Base-by-base conservation (phyloP, 2,797 vertebrate species). In the Muraenolepis orangiensis region DNA sequence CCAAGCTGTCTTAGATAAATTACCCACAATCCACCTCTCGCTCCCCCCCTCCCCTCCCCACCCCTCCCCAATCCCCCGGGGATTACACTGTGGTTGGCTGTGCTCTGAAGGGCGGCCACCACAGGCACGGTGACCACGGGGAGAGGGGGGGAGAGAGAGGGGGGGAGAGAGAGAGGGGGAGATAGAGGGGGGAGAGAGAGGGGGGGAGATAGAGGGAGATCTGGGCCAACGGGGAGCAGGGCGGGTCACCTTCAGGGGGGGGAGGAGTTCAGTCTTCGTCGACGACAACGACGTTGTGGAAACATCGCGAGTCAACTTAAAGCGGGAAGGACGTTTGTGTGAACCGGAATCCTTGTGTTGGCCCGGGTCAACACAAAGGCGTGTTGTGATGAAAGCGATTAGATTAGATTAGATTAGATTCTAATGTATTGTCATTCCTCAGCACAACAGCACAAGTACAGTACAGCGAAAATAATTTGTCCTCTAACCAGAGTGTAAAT, bases 1-100 rank as follows among this genome's bases (percentile, higher is more conserved):
- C n/a, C 34, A 1, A 30, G 75, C 77, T 78, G 79, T 74, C 71
- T 73, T 74, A 78, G 66, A 83, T 82, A 66, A 78, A 81, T 71
- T 77, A 80, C 78, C 81, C 83, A 77, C 81, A 80, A 79, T 73
- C 80, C 80, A 28, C 77, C 42, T 32, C 73, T 34, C 28, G 11
- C 26, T 28, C 66, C 74, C 66, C 61, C 76, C 31, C 13, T 18
- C 5, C 18, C 42, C 38, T 2, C 38, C 38, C 5, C 38, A 6
- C 38, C 38, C 38, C 38, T 2, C 38, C 38, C 38, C 38, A 40
- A 7, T 5, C 51, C 51, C 51, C 10, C 36, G 2, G 29, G 67
- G 31, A 69, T 69, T 38, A 6, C 68, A 73, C 77, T 70, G 73
- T 12, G 40, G 20, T 72, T 71, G 78, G 79, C 85, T 87, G 80